Conservation (phyloP, 2,797 vertebrate species). For the Coregonus suidteri region DNA sequence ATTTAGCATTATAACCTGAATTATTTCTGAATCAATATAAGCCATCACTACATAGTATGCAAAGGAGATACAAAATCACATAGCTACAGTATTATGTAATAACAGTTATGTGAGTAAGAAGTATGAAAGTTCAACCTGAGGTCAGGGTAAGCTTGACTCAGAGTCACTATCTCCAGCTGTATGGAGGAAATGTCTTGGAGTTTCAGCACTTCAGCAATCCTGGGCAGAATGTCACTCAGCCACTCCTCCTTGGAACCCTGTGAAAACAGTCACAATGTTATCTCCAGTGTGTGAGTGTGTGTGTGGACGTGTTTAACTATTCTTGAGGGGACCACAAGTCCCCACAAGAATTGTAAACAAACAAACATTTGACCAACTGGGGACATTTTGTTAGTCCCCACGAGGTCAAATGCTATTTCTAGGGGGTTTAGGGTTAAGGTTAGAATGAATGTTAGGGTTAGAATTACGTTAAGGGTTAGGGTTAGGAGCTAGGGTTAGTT, state of each 20-base stretch:
- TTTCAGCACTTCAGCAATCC: constrained; percentile 61
- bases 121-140: constrained; percentile 51
- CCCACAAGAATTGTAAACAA: too few species aligned
- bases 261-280: neutral
- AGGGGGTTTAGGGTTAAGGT: too few species aligned
- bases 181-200: constrained; percentile 64
- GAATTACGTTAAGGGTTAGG: too few species aligned
- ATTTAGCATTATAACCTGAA: neutral
- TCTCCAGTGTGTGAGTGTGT: neutral
- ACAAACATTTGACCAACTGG: too few species aligned
- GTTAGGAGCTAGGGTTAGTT: too few species aligned
- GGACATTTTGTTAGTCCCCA: too few species aligned
- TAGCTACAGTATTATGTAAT: neutral
- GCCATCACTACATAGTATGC: neutral
- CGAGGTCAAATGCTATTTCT: too few species aligned
- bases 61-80: neutral
- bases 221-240: constrained; percentile 55
- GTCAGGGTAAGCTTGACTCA: constrained; percentile 53
- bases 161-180: constrained; percentile 49
- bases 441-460: too few species aligned
- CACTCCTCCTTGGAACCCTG: constrained; percentile 61
- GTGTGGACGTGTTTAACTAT: neutral
- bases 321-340: too few species aligned
- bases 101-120: neutral
- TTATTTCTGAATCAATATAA: too few species aligned